Percentiles rank a stretch among this genome's conserved stretches.
Conservation (phyloP, 2,888 invertebrate genomes). For the Unio pictorum region DNA sequence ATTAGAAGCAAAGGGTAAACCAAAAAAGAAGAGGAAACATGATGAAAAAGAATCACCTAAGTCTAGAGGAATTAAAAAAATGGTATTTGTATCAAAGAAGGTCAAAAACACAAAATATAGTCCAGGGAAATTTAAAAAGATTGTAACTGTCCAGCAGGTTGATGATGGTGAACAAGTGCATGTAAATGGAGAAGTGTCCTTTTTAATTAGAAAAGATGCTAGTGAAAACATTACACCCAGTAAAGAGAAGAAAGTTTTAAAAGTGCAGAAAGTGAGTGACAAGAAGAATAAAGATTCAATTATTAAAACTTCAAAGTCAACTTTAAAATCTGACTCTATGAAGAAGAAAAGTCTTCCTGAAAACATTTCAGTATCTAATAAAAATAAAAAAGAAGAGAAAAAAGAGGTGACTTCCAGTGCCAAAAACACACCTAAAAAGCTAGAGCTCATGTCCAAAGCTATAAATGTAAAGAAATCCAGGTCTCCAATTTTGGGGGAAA, state of each 20-base stretch:
- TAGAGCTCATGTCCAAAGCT: too few species aligned
- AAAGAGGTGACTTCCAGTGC: too few species aligned
- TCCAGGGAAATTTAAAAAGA: neutral
- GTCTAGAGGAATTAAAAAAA: too few species aligned
- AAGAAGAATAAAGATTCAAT: constrained; percentile 1
- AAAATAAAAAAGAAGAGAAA: too few species aligned
- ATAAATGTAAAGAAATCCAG: neutral
- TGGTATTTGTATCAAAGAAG: neutral
- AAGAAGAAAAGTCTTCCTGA: too few species aligned
- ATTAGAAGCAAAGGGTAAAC: too few species aligned
- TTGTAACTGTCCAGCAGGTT: neutral
- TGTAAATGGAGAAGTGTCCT: neutral
- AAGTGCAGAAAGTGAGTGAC: constrained; percentile 1
- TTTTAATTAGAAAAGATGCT: neutral
- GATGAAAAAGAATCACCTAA: too few species aligned
- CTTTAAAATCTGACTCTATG: too few species aligned
- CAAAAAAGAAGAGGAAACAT: too few species aligned
- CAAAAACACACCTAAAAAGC: too few species aligned
- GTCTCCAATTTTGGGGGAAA: neutral
- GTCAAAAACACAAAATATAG: neutral
- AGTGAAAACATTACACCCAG: neutral
- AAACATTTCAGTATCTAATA: too few species aligned
- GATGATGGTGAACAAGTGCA: neutral
- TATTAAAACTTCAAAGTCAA: neutral
- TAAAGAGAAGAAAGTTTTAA: constrained; percentile 1